Base-by-base conservation (phyloP, 2,797 vertebrate genomes). In the Pogonophryne albipinna region DNA sequence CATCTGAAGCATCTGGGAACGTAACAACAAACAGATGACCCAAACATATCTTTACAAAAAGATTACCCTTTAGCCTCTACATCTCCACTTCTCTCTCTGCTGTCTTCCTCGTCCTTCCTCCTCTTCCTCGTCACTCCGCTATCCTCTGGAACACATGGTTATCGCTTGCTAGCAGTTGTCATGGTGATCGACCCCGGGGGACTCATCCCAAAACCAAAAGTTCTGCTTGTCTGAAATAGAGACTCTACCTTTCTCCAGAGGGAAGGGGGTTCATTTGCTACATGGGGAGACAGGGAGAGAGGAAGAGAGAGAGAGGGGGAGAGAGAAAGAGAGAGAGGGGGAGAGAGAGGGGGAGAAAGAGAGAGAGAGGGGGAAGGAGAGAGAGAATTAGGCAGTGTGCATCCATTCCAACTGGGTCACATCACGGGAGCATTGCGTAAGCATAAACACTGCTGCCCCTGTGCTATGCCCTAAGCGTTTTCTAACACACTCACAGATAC, bases 321-420 rank as follows among this genome's bases (percentile, higher is more conserved):
- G 60, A 44, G 63, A 2, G 45, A 12, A 13, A 14, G 56, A 20
- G 19, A 19, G 41, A 23, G 63, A 20, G 56, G 34, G 27, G 9
- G 52, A 45, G 23, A 46, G 13, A 64, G 44, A 46, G 41, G 49
- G 16, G 62, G n/a, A 27, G 34, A 19, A 62, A 19, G 64, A 52
- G 58, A 52, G 81, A 68, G 61, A 60, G 82, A 60, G 63, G 59
- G 12, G 64, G 62, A 53, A n/a, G 70, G 23, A 64, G 63, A 68
- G 53, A 64, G 80, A 46, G 53, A 89, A 79, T 74, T 81, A 91
- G 75, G 76, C 79, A 84, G 83, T 74, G 74, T 85, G 79, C 87
- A 91, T 91, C 90, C 83, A 88, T 90, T 93, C 91, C 93, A 94
- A 94, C 85, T 94, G 90, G 93, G 93, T 94, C 93, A 94, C 91